These are phyloP conservation scores for Netelia inedita DNA, from an alignment of 2,888 invertebrate species.

Conservation along the genomic window DNA sequence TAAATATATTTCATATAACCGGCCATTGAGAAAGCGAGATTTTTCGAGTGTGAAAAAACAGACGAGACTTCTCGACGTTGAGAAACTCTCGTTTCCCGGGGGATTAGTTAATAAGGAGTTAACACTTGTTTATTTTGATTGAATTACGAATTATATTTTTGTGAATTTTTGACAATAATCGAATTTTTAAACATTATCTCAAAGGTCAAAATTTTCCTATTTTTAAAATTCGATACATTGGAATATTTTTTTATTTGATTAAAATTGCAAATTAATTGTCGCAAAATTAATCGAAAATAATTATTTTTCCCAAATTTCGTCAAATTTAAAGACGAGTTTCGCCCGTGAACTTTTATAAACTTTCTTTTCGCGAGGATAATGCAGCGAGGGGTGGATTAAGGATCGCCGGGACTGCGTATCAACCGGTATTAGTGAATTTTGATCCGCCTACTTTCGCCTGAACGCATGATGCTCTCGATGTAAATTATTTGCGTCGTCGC, in stretches of 20 bases:
- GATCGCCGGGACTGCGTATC: not conserved
- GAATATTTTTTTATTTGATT: no score
- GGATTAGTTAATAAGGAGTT: not conserved
- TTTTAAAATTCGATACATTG: no score
- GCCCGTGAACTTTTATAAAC: not conserved
- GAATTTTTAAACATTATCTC: no score
- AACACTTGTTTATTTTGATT: no score
- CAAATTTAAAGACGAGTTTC: no score
- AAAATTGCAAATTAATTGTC: no score
- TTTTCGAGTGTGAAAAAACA: not conserved
- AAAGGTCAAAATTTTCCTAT: no score
- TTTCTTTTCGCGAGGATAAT: no score
- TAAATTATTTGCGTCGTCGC: conserved; percentile 3
- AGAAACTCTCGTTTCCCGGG: not conserved
- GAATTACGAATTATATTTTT: no score
- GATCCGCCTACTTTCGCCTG: not conserved
- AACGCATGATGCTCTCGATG: not conserved
- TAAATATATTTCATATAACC: not conserved
- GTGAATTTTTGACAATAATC: no score
- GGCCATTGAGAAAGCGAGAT: not conserved
- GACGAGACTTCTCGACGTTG: not conserved
- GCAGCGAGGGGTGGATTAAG: not conserved
- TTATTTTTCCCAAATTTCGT: no score
- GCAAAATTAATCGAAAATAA: no score
- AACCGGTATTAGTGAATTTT: not conserved